Percentiles rank a stretch among this genome's conserved stretches.
Evolutionary conservation across 1,140 invertebrate species (phyloP).

Genomic region (Ips nitidus): DNA sequence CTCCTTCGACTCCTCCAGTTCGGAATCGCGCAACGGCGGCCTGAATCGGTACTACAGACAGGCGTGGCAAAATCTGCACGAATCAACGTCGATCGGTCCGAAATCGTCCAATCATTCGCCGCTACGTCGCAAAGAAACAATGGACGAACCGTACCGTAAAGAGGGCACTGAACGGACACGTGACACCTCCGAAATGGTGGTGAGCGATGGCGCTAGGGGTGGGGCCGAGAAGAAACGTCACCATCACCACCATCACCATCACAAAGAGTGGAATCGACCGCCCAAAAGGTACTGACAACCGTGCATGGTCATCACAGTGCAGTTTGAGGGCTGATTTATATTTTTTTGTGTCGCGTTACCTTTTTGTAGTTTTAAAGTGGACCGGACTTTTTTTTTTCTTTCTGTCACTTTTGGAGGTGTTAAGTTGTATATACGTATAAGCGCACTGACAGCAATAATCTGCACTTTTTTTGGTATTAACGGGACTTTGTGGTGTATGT

Average conservation of each 20-base stretch:
- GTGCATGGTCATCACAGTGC: constrained; percentile 47
- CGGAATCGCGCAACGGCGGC: constrained; percentile 76
- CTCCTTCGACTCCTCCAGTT: constrained; percentile 81
- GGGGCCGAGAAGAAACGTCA: constrained; percentile 69
- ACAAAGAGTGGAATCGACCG: constrained; percentile 52
- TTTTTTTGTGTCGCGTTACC: too few relatives aligned
- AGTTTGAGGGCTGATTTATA: constrained; percentile 37
- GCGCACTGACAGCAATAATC: too few relatives aligned
- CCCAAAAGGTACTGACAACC: constrained; percentile 48
- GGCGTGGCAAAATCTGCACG: constrained; percentile 90
- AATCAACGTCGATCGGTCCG: constrained; percentile 65
- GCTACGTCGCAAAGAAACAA: constrained; percentile 67
- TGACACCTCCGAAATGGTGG: constrained; percentile 72
- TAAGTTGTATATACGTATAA: too few relatives aligned
- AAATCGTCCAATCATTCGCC: constrained; percentile 51
- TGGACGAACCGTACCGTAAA: constrained; percentile 63
- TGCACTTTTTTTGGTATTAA: too few relatives aligned
- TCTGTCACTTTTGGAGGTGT: too few relatives aligned
- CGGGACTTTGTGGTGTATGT: too few relatives aligned
- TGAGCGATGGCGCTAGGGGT: constrained; percentile 63
- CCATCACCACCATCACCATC: constrained; percentile 83
- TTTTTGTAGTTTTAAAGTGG: too few relatives aligned
- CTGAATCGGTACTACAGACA: constrained; percentile 83
- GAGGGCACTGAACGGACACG: constrained; percentile 51
- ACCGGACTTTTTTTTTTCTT: too few relatives aligned